These are phyloP conservation scores for Chesias legatella DNA, from an alignment of 2,888 invertebrate genomes.

Conservation along the genomic window DNA sequence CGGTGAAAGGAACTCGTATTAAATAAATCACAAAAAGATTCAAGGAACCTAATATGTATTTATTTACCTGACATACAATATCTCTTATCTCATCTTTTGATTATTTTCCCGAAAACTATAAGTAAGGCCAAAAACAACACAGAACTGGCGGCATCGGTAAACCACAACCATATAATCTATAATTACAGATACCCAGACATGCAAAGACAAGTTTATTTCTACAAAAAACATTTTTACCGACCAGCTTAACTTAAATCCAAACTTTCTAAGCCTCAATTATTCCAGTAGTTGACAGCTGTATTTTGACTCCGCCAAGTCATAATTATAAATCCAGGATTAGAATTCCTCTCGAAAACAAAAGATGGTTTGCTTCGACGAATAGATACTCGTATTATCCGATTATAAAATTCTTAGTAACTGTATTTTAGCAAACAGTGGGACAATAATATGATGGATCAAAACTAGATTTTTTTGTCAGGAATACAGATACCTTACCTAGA, in stretches of 20 bases:
- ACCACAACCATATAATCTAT: not conserved
- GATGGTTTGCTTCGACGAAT: slow-evolving; percentile 24
- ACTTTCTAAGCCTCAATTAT: slow-evolving; percentile 2
- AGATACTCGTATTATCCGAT: slow-evolving; percentile 16
- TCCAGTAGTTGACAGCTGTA: slow-evolving; percentile 6
- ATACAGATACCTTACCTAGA: too few relatives aligned
- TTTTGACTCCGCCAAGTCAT: slow-evolving; percentile 1
- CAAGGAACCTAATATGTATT: too few relatives aligned
- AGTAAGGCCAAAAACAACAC: too few relatives aligned
- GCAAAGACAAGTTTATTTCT: not conserved
- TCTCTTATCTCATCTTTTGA: too few relatives aligned
- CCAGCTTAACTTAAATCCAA: not conserved
- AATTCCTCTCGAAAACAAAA: slow-evolving; percentile 18
- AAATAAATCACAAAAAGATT: too few relatives aligned
- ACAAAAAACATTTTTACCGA: not conserved
- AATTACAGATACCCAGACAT: not conserved
- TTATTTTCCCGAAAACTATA: too few relatives aligned
- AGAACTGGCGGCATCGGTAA: too few relatives aligned
- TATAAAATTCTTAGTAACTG: slow-evolving; percentile 13
- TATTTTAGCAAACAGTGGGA: slow-evolving; percentile 10
- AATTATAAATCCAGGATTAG: slow-evolving; percentile 20
- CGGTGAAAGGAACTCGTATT: too few relatives aligned
- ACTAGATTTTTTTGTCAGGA: not conserved
- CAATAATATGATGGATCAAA: slow-evolving; percentile 1
- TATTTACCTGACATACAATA: too few relatives aligned